A percentile compares a stretch with the other conserved stretches of the same genome.
Conservation (phyloP, 1,140 invertebrate genomes). For the Oryctes rhinoceros region DNA sequence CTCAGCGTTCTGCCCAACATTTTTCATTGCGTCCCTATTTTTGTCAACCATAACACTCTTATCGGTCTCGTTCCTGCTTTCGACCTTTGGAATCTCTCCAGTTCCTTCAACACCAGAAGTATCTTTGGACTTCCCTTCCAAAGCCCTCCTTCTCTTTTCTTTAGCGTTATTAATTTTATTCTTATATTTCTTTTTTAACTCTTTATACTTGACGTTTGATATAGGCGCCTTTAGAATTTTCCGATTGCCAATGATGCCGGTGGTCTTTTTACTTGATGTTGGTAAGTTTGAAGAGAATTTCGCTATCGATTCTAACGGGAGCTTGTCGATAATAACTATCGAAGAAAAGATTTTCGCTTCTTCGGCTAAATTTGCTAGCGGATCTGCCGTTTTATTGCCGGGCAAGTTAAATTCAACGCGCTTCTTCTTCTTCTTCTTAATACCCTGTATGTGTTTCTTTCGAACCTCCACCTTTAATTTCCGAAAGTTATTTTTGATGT, state of each 20-base stretch:
- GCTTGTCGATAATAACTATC: neutral
- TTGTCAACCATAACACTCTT: no score
- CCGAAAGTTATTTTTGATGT: neutral
- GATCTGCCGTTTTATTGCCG: neutral
- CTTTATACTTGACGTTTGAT: neutral
- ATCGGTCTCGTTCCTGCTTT: neutral
- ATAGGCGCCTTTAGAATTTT: neutral
- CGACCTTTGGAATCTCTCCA: no score
- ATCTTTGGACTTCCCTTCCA: neutral
- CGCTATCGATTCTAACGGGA: neutral
- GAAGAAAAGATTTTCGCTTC: neutral
- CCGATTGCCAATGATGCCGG: neutral
- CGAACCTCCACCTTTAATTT: neutral
- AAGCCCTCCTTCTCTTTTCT: neutral
- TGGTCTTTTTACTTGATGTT: neutral
- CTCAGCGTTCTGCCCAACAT: no score
- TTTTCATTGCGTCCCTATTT: no score
- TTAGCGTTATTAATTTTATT: neutral
- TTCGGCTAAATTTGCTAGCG: neutral
- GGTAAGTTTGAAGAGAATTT: neutral
- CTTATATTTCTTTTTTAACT: neutral
- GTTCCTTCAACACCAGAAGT: no score
- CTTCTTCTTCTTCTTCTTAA: conserved; percentile 24
- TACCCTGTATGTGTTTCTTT: neutral
- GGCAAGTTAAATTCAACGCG: neutral